Conservation (phyloP, 2,797 vertebrate species). For the Distichodus sexfasciatus region DNA sequence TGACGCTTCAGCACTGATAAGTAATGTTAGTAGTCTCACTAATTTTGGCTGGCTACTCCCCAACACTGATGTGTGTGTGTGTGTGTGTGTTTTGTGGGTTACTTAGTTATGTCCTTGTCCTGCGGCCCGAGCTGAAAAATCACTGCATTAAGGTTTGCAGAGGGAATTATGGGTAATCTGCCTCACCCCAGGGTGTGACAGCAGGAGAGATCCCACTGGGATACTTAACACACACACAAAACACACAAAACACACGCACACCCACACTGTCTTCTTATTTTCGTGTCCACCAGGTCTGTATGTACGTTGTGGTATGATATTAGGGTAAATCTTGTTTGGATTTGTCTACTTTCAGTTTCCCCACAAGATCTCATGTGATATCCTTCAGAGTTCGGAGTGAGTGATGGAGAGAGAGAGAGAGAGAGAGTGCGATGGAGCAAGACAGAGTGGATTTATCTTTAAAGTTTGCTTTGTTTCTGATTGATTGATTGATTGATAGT, state of each 20-base stretch:
- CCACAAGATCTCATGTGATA: too few relatives aligned
- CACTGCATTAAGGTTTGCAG: slow-evolving; percentile 25
- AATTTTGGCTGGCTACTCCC: too few relatives aligned
- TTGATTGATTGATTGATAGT: too few relatives aligned
- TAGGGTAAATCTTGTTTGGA: too few relatives aligned
- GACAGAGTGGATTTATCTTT: too few relatives aligned
- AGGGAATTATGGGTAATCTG: slow-evolving; percentile 47
- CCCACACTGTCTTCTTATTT: neutral
- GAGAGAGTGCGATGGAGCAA: too few relatives aligned
- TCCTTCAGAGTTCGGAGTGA: too few relatives aligned
- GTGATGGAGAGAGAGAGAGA: too few relatives aligned
- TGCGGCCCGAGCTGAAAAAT: slow-evolving; percentile 38
- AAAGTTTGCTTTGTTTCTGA: too few relatives aligned
- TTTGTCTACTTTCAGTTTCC: too few relatives aligned
- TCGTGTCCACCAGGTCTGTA: slow-evolving; percentile 49
- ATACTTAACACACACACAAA: slow-evolving; percentile 33
- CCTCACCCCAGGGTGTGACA: slow-evolving; percentile 42
- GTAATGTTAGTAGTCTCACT: too few relatives aligned
- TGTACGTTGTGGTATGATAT: slow-evolving; percentile 58
- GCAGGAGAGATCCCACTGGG: slow-evolving; percentile 38
- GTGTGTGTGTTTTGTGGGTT: neutral
- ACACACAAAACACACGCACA: slow-evolving; percentile 17
- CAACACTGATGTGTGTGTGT: neutral
- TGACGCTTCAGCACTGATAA: too few relatives aligned
- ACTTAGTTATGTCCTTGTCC: slow-evolving; percentile 30